phyloP scores from a whole-genome alignment of 2,113 vertebrate species.

The Bubo blakistoni region DNA sequence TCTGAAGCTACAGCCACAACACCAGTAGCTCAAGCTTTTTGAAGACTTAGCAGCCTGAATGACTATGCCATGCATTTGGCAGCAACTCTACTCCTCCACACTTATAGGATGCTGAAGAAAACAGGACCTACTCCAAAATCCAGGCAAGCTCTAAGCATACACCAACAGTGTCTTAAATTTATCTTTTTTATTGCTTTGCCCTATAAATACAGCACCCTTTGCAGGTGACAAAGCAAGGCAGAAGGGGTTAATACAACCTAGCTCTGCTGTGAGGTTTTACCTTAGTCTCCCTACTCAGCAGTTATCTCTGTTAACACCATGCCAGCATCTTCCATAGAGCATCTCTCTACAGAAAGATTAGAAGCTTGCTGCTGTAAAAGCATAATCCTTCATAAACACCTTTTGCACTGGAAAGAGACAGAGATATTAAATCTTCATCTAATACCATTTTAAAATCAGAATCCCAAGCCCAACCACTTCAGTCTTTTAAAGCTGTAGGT shows the following conservation, averaged over 20 bases:
- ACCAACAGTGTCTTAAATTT: not conserved
- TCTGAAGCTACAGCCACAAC: conserved; percentile 10
- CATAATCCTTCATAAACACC: not conserved
- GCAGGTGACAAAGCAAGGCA: not conserved
- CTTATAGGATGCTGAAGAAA: not conserved
- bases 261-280: not conserved
- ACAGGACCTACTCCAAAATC: not conserved
- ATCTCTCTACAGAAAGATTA: not conserved
- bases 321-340: not conserved
- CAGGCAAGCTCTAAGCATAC: not conserved
- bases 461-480: not conserved
- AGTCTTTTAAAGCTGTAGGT: not conserved
- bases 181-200: not conserved
- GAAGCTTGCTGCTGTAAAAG: not conserved
- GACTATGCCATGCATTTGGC: not conserved
- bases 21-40: not conserved
- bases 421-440: not conserved
- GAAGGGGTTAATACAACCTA: not conserved
- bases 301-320: not conserved
- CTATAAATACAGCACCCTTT: not conserved
- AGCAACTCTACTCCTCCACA: not conserved
- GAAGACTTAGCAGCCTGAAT: not conserved
- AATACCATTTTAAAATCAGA: not conserved
- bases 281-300: not conserved
- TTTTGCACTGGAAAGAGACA: not conserved